Conservation (phyloP, 92 coral and sea anemone genomes). For the Epizoanthus stellaris region DNA sequence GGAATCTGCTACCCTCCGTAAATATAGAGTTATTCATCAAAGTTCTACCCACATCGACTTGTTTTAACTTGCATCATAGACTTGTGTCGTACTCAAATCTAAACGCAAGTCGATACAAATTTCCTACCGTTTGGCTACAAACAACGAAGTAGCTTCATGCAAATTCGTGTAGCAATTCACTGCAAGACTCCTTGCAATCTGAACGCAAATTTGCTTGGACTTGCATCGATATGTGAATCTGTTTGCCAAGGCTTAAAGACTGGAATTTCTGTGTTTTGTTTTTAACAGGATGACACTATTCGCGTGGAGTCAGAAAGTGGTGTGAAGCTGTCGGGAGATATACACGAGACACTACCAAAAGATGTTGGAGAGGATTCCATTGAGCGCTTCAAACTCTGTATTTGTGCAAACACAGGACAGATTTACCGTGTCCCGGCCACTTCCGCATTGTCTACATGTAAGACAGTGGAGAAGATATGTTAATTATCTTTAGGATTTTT, state of each 20-base stretch:
- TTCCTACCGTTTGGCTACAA: too few species aligned
- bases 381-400: slow-evolving; percentile 65
- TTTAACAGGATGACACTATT: slow-evolving; percentile 44
- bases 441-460: slow-evolving; percentile 46
- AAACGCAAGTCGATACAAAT: too few species aligned
- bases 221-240: not conserved
- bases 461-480: slow-evolving; percentile 53
- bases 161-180: too few species aligned
- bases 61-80: too few species aligned
- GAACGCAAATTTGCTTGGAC: not conserved
- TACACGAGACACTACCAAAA: slow-evolving; percentile 11
- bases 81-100: too few species aligned
- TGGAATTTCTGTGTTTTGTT: not conserved
- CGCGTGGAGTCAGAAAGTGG: slow-evolving; percentile 47
- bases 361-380: not conserved
- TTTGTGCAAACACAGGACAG: slow-evolving; percentile 64
- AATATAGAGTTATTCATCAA: too few species aligned
- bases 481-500: not conserved
- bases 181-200: too few species aligned
- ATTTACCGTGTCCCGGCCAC: slow-evolving; percentile 57
- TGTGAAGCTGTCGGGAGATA: not conserved
- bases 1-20: too few species aligned
- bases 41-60: too few species aligned
- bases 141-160: too few species aligned
- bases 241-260: not conserved